A percentile compares a stretch with the other conserved stretches of the same genome.
phyloP scores from a whole-genome alignment of 1,140 invertebrate species.

The Triops longicaudatus region DNA sequence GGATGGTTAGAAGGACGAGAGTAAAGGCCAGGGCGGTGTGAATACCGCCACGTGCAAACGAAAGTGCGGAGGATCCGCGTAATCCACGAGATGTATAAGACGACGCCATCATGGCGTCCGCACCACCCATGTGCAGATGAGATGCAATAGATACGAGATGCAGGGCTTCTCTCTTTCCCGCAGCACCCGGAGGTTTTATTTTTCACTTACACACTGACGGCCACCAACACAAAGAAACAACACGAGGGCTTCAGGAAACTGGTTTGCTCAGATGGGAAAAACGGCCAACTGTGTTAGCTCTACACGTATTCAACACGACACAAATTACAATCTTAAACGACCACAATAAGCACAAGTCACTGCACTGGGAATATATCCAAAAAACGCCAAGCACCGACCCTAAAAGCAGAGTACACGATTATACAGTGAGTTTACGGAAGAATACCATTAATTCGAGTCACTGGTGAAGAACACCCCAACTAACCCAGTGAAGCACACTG shows the following conservation, averaged over 20 bases:
- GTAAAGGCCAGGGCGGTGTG: background rate
- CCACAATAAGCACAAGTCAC: too few relatives aligned
- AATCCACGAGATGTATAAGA: background rate
- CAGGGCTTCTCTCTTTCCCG: background rate
- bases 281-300: background rate
- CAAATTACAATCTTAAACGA: background rate
- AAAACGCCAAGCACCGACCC: too few relatives aligned
- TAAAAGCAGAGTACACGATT: too few relatives aligned
- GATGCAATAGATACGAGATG: conserved; percentile 8
- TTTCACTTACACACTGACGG: background rate
- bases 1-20: background rate
- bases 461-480: too few relatives aligned
- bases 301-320: background rate
- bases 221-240: background rate
- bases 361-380: too few relatives aligned
- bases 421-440: too few relatives aligned
- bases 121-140: conserved; percentile 1
- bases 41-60: background rate
- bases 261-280: background rate
- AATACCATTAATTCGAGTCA: too few relatives aligned
- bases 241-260: background rate
- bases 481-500: too few relatives aligned
- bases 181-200: background rate
- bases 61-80: background rate
- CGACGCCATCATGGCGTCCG: background rate